phyloP scores from a whole-genome alignment of 2,888 invertebrate species.

The Ceriagrion tenellum region DNA sequence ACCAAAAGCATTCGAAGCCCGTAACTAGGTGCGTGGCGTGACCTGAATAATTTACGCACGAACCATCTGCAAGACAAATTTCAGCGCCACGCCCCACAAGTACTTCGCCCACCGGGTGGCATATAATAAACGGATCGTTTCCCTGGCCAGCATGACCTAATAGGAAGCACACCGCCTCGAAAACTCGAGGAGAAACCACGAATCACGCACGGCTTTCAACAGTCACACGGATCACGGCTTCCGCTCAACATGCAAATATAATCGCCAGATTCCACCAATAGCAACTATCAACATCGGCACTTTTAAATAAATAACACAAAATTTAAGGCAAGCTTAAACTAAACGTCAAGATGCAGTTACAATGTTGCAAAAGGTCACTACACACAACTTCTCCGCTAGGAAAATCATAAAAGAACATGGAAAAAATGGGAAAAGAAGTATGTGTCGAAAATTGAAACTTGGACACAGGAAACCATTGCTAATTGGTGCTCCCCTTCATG shows the following conservation, averaged over 20 bases:
- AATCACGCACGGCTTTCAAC: not conserved
- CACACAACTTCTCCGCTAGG: constrained; percentile 47
- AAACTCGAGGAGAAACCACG: not conserved
- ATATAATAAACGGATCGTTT: not conserved
- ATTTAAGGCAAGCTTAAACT: constrained; percentile 23
- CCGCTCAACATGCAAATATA: constrained; percentile 28
- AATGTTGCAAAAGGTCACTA: constrained; percentile 58
- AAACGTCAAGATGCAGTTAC: constrained; percentile 61
- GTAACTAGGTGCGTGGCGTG: not conserved
- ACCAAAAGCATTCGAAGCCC: not conserved
- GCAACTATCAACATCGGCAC: constrained; percentile 27
- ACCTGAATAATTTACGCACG: not conserved
- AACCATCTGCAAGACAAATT: not conserved
- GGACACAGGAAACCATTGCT: not conserved
- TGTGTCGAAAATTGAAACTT: constrained; percentile 48
- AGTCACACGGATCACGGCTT: not conserved
- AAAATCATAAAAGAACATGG: constrained; percentile 61
- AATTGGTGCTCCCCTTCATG: constrained; percentile 5
- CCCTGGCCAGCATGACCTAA: not conserved
- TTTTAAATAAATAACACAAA: constrained; percentile 34
- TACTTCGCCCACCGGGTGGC: not conserved
- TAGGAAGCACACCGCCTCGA: not conserved
- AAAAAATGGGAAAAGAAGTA: constrained; percentile 59
- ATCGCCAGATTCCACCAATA: not conserved
- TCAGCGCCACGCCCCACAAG: not conserved